These are phyloP conservation scores for Pyrocephalus nanus DNA, from an alignment of 2,797 vertebrate species.

Conservation along the genomic window DNA sequence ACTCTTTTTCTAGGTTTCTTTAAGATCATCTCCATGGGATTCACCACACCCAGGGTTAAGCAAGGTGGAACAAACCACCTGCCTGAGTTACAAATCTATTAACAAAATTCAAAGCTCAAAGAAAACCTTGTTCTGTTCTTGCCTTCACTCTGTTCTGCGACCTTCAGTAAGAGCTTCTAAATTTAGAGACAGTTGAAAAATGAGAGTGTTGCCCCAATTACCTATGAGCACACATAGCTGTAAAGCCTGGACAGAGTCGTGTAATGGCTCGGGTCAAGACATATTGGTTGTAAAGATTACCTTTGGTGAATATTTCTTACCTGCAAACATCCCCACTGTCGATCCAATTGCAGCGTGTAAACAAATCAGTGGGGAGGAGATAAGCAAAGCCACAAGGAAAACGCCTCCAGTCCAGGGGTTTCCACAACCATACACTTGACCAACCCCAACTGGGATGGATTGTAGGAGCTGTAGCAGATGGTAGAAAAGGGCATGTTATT, in stretches of 20 bases:
- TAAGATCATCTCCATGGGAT: not conserved
- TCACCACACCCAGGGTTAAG: not conserved
- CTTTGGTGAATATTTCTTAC: slow-evolving; percentile 66
- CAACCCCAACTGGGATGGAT: slow-evolving; percentile 88
- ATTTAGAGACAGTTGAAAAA: not conserved
- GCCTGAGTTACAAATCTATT: not conserved
- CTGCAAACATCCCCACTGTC: slow-evolving; percentile 88
- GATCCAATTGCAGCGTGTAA: slow-evolving; percentile 90
- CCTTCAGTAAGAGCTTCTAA: not conserved
- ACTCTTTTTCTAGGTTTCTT: not conserved
- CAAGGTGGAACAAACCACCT: not conserved
- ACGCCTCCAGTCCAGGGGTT: slow-evolving; percentile 93
- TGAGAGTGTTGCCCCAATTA: not conserved
- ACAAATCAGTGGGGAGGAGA: slow-evolving; percentile 91
- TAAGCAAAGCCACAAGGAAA: slow-evolving; percentile 87
- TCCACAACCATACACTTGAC: slow-evolving; percentile 93
- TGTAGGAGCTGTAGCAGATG: slow-evolving; percentile 82
- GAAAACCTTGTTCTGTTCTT: not conserved
- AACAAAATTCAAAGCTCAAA: not conserved
- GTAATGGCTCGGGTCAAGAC: not conserved
- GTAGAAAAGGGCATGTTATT: not conserved
- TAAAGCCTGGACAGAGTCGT: not conserved
- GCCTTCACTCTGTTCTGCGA: not conserved
- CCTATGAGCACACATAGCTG: rapidly evolving
- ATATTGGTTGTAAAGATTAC: not conserved